Conservation (phyloP, 64 coral and sea anemone species). For the Exaiptasia diaphana region DNA sequence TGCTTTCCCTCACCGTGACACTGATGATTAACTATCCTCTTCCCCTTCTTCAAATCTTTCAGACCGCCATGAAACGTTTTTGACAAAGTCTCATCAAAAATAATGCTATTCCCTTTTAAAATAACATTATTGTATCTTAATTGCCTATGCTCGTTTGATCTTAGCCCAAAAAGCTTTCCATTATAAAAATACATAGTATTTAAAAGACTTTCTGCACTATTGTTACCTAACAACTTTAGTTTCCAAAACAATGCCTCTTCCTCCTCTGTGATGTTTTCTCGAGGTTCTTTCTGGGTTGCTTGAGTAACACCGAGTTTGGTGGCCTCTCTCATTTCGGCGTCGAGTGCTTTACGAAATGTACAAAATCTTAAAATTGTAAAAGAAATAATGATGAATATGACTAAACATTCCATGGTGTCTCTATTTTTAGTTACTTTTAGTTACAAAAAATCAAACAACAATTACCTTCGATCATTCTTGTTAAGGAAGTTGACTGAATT, state of each 20-base stretch:
- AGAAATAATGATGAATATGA: too few relatives aligned
- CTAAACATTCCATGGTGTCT: too few relatives aligned
- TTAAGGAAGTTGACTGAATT: neutral
- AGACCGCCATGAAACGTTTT: constrained; percentile 32
- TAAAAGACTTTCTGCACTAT: constrained; percentile 1
- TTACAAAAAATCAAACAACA: too few relatives aligned
- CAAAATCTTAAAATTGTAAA: constrained; percentile 2
- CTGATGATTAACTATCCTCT: constrained; percentile 8
- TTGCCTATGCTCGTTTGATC: constrained; percentile 10
- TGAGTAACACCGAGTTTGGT: constrained; percentile 10
- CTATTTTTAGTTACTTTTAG: too few relatives aligned
- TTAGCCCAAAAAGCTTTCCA: constrained; percentile 12
- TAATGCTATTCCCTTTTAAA: constrained; percentile 4
- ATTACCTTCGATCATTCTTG: neutral
- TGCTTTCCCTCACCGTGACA: neutral
- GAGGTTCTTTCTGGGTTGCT: neutral
- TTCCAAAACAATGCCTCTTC: constrained; percentile 1
- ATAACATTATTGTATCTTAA: neutral
- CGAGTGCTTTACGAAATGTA: constrained; percentile 25
- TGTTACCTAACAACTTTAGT: constrained; percentile 1
- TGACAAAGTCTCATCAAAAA: constrained; percentile 9
- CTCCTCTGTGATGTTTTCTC: constrained; percentile 10
- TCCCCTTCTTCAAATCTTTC: constrained; percentile 9
- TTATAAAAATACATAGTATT: constrained; percentile 15
- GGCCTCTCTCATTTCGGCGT: constrained; percentile 13